A percentile compares a stretch with the other conserved stretches of the same genome.
phyloP scores from a whole-genome alignment of 2,797 vertebrate species.

The Euthynnus affinis region DNA sequence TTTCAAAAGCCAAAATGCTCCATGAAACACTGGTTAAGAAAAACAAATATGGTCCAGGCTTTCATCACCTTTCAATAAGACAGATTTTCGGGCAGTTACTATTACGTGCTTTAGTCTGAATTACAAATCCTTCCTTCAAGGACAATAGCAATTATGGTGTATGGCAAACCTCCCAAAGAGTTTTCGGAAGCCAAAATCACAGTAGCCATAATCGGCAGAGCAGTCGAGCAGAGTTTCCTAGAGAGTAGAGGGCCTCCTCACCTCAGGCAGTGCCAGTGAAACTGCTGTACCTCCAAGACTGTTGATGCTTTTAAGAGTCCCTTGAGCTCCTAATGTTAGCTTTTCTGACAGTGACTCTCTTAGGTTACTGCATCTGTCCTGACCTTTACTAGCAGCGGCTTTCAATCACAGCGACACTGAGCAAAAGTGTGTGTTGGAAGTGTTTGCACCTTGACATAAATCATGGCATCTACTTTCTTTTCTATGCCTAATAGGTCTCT shows the following conservation, averaged over 20 bases:
- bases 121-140: slow-evolving; percentile 24
- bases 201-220: slow-evolving; percentile 19
- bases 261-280: background rate
- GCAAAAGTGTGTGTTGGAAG: background rate
- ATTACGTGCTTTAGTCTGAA: slow-evolving; percentile 32
- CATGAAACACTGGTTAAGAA: slow-evolving; percentile 26
- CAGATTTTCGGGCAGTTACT: slow-evolving; percentile 20
- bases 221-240: slow-evolving; percentile 24
- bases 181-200: slow-evolving; percentile 36
- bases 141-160: slow-evolving; percentile 53
- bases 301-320: background rate
- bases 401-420: slow-evolving; percentile 2
- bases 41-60: slow-evolving; percentile 25
- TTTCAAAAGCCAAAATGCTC: slow-evolving; percentile 2
- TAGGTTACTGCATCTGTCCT: background rate
- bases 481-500: background rate
- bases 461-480: background rate
- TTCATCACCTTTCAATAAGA: slow-evolving; percentile 49
- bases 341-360: slow-evolving; percentile 8
- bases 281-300: background rate
- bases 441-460: background rate
- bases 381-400: slow-evolving; percentile 2
- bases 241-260: slow-evolving; percentile 8
- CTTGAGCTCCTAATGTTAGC: background rate
- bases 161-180: slow-evolving; percentile 46